Evolutionary conservation across 2,113 vertebrate genomes (phyloP).

Genomic region (Probosciger aterrimus): DNA sequence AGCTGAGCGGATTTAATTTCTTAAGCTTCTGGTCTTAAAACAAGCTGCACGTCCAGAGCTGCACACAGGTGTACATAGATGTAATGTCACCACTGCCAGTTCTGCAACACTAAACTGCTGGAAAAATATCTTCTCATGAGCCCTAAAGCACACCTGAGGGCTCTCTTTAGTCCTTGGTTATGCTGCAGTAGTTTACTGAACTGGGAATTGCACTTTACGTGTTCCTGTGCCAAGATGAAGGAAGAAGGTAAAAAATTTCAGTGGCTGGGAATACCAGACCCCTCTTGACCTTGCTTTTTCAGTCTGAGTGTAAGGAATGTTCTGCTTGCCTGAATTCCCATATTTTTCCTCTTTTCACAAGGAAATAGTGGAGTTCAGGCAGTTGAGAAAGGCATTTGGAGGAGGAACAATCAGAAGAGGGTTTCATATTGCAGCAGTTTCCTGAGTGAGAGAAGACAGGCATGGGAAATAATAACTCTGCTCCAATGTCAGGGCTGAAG

Average conservation of each 20-base stretch:
- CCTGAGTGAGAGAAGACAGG: slow-evolving; percentile 31
- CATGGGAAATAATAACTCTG: slow-evolving; percentile 43
- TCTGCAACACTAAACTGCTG: not conserved
- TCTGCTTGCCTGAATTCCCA: not conserved
- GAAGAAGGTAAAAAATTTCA: not conserved
- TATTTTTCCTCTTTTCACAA: slow-evolving; percentile 16
- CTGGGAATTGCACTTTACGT: not conserved
- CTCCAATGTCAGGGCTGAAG: slow-evolving; percentile 7
- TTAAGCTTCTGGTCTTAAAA: not conserved
- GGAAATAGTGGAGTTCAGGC: not conserved
- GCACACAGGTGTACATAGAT: not conserved
- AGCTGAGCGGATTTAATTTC: not conserved
- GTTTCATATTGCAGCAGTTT: slow-evolving; percentile 38
- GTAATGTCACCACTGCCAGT: not conserved
- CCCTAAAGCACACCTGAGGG: not conserved
- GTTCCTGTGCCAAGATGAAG: not conserved
- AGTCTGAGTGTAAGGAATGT: not conserved
- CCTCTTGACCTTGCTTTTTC: slow-evolving; percentile 14
- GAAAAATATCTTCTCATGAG: not conserved
- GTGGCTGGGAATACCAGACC: slow-evolving; percentile 1
- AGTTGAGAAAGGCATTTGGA: slow-evolving; percentile 16
- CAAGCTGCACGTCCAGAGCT: not conserved
- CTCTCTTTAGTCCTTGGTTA: not conserved
- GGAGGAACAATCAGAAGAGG: slow-evolving; percentile 38
- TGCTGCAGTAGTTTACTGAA: not conserved